Conservation (phyloP, 2,888 invertebrate species). For the Tenthredo scrophulariae region DNA sequence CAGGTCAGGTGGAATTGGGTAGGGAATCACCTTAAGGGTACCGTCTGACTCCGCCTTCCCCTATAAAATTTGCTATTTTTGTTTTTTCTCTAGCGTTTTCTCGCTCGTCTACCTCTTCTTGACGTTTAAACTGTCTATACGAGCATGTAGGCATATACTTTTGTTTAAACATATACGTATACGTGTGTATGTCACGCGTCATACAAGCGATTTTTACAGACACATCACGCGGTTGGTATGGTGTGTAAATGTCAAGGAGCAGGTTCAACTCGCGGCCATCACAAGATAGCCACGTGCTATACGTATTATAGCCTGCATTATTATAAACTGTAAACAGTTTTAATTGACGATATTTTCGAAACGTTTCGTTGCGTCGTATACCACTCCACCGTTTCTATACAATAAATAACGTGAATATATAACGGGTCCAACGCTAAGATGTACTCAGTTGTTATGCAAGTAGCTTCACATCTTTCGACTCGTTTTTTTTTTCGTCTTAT, state of each 20-base stretch:
- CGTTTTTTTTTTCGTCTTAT: background rate
- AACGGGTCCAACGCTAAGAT: background rate
- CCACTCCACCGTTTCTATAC: background rate
- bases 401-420: background rate
- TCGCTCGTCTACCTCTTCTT: background rate
- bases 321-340: constrained; percentile 40
- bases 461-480: background rate
- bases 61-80: background rate
- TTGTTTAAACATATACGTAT: too few species aligned
- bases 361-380: constrained; percentile 7
- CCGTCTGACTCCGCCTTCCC: background rate
- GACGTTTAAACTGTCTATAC: background rate
- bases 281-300: constrained; percentile 39
- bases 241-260: constrained; percentile 42
- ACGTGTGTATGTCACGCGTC: background rate
- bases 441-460: background rate
- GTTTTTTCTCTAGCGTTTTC: background rate
- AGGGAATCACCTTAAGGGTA: too few species aligned
- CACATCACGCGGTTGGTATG: constrained; percentile 25
- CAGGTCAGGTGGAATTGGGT: too few species aligned
- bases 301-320: constrained; percentile 29
- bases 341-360: constrained; percentile 40
- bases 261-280: constrained; percentile 42
- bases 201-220: constrained; percentile 17
- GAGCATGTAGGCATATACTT: background rate